Conservation (phyloP, 2,888 invertebrate species). For the Hedychridium roseum region DNA sequence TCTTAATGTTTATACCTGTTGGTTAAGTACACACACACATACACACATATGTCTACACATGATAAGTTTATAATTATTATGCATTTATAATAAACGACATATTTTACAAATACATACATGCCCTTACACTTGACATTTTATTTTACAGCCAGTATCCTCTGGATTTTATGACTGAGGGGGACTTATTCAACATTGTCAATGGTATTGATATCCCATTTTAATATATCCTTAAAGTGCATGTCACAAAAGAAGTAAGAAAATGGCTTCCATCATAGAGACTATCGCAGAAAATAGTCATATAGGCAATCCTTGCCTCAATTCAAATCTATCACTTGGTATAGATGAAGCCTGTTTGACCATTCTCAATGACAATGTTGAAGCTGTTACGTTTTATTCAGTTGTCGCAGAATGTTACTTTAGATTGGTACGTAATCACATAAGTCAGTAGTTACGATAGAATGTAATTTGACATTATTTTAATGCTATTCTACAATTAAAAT, state of each 20-base stretch:
- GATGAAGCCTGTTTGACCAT: conserved; percentile 57
- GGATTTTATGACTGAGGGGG: too few relatives aligned
- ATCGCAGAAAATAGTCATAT: conserved; percentile 16
- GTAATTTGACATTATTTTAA: not conserved
- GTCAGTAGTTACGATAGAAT: conserved; percentile 4
- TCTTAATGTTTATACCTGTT: too few relatives aligned
- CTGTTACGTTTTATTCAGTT: conserved; percentile 41
- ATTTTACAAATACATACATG: too few relatives aligned
- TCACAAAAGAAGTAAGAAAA: not conserved
- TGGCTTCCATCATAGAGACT: conserved; percentile 19
- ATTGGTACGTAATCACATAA: conserved; percentile 38
- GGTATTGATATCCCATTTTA: not conserved
- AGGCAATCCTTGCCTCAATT: conserved; percentile 31
- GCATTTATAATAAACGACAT: too few relatives aligned
- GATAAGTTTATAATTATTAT: too few relatives aligned
- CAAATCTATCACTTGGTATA: conserved; percentile 44
- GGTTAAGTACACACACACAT: too few relatives aligned
- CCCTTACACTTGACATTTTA: too few relatives aligned
- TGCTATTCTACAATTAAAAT: not conserved
- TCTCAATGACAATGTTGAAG: conserved; percentile 36
- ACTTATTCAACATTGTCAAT: too few relatives aligned
- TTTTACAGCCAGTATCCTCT: too few relatives aligned
- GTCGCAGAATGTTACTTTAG: conserved; percentile 47
- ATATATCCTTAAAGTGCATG: not conserved
- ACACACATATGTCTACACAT: too few relatives aligned